These are phyloP conservation scores for Bombus consobrinus DNA, from an alignment of 1,140 invertebrate genomes.

Conservation along the genomic window DNA sequence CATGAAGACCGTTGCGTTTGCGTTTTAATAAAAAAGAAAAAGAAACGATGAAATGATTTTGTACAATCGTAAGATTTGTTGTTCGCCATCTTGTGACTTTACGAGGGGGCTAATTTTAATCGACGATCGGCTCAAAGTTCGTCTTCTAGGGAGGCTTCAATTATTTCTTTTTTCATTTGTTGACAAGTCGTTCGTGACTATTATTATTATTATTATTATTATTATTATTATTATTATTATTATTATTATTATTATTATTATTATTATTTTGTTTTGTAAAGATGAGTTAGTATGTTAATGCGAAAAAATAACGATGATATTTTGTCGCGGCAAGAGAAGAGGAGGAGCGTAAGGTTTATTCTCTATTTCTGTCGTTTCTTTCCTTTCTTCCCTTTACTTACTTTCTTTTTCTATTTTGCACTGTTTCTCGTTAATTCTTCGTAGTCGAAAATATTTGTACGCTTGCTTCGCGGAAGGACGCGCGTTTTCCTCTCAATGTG, in stretches of 20 bases:
- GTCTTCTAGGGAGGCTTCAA: slow-evolving; percentile 35
- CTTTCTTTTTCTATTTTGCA: neutral
- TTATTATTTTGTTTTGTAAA: slow-evolving; percentile 33
- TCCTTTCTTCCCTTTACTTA: no score
- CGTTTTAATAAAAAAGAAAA: neutral
- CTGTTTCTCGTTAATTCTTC: slow-evolving; percentile 38
- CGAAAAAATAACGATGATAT: neutral
- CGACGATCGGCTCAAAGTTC: slow-evolving; percentile 36
- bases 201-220: slow-evolving; percentile 15
- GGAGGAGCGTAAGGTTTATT: neutral
- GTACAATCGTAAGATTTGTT: slow-evolving; percentile 10
- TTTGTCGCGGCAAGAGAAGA: slow-evolving; percentile 3
- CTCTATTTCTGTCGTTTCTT: neutral
- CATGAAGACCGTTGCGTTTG: slow-evolving; percentile 15
- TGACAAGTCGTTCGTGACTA: slow-evolving; percentile 15
- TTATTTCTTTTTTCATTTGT: slow-evolving; percentile 23
- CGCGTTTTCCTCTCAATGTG: no score
- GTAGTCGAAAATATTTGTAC: slow-evolving; percentile 58
- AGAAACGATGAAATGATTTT: slow-evolving; percentile 13
- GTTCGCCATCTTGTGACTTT: slow-evolving; percentile 9
- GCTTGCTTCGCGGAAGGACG: slow-evolving; percentile 54
- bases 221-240: slow-evolving; percentile 20
- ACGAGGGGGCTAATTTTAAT: slow-evolving; percentile 32
- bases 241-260: no score
- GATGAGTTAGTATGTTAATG: neutral